A percentile compares a stretch with the other conserved stretches of the same genome.
phyloP scores from a whole-genome alignment of 1,140 invertebrate genomes.

The Acromyrmex echinatior region DNA sequence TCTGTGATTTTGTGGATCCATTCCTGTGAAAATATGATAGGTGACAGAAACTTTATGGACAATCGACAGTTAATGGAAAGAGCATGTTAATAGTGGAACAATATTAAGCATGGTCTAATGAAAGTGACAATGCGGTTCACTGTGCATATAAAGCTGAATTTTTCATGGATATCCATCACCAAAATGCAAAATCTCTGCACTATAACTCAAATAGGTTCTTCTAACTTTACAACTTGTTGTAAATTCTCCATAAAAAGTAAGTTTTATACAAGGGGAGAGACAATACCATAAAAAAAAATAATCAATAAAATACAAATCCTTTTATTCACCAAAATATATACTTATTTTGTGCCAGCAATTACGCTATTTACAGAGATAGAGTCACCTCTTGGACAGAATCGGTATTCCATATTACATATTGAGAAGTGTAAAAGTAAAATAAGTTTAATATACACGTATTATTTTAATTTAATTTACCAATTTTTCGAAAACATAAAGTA shows the following conservation, averaged over 20 bases:
- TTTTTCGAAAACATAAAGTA: conserved; percentile 27
- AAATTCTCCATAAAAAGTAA: conserved; percentile 62
- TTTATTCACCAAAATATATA: conserved; percentile 68
- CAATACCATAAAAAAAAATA: conserved; percentile 64
- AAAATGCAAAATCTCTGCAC: conserved; percentile 69
- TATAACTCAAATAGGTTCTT: conserved; percentile 50
- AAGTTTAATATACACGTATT: not conserved
- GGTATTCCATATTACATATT: conserved; percentile 30
- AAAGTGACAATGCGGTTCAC: conserved; percentile 76
- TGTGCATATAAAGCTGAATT: conserved; percentile 76
- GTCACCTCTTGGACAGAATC: conserved; percentile 80
- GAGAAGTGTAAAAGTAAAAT: conserved; percentile 19
- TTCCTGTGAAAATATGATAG: conserved; percentile 84
- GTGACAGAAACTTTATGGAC: conserved; percentile 75
- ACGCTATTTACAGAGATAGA: conserved; percentile 74
- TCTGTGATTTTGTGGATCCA: conserved; percentile 84
- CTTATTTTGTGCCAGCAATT: conserved; percentile 62
- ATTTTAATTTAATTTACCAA: conserved; percentile 16
- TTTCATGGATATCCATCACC: conserved; percentile 79
- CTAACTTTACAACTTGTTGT: conserved; percentile 46
- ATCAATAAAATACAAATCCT: conserved; percentile 52
- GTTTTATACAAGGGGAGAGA: conserved; percentile 76
- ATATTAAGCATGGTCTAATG: conserved; percentile 77
- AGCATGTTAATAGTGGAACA: conserved; percentile 78
- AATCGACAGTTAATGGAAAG: conserved; percentile 71